A percentile compares a stretch with the other conserved stretches of the same genome.
These are phyloP conservation scores for Pseudochirops corinnae DNA, from an alignment of 2,797 vertebrate genomes.

Conservation along the genomic window DNA sequence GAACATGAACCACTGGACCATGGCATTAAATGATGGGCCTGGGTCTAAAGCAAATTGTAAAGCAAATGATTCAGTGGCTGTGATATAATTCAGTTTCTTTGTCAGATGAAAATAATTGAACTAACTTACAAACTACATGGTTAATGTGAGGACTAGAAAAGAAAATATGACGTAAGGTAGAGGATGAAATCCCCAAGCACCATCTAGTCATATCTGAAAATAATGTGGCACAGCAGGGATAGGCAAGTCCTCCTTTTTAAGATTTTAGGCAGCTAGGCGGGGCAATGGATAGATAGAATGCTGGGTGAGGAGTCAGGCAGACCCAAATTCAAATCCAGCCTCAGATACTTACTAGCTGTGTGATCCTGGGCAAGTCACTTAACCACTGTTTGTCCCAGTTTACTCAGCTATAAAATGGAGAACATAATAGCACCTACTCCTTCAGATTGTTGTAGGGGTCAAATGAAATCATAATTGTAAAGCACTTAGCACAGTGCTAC, in stretches of 20 bases:
- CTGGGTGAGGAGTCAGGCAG: background rate
- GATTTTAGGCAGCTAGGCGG: background rate
- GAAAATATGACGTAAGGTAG: conserved; percentile 23
- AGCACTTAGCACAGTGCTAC: background rate
- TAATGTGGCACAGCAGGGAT: conserved; percentile 20
- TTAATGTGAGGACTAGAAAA: conserved; percentile 22
- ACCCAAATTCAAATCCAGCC: background rate
- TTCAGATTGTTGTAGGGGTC: background rate
- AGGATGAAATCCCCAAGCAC: conserved; percentile 29
- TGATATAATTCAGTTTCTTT: conserved; percentile 34
- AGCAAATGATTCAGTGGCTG: conserved; percentile 54
- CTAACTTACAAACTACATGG: conserved; percentile 12
- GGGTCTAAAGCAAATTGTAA: conserved; percentile 56
- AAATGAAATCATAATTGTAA: background rate
- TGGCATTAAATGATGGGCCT: conserved; percentile 40
- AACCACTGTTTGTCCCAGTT: background rate
- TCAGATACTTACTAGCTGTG: background rate
- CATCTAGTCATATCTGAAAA: conserved; percentile 30
- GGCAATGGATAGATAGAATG: background rate
- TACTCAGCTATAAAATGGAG: background rate
- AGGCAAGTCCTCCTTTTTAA: background rate
- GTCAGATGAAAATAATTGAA: conserved; percentile 50
- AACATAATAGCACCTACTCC: background rate
- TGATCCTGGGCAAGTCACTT: background rate
- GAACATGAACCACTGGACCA: conserved; percentile 17